Conservation (phyloP, 2,113 vertebrate genomes). For the Grantiella picta region DNA sequence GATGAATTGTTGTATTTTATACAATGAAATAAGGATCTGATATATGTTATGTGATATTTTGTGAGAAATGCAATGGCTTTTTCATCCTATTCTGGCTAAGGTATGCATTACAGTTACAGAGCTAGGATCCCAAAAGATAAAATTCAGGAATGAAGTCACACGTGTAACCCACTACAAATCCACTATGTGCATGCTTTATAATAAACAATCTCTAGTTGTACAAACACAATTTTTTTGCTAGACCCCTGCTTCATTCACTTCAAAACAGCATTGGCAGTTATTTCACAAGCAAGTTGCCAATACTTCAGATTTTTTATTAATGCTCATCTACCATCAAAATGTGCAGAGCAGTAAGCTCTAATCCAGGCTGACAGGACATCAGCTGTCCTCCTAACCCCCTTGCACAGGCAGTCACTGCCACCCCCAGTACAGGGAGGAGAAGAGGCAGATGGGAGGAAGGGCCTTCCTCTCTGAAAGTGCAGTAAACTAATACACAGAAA, state of each 20-base stretch:
- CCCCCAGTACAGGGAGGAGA: rapidly evolving
- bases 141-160: background rate
- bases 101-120: background rate
- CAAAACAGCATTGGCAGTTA: background rate
- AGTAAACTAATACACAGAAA: background rate
- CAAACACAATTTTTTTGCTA: background rate
- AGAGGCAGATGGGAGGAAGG: background rate
- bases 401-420: background rate
- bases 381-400: background rate
- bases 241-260: background rate
- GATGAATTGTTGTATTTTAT: background rate
- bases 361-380: background rate
- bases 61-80: background rate
- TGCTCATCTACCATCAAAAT: background rate
- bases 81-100: background rate
- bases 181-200: background rate
- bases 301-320: background rate
- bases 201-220: rapidly evolving
- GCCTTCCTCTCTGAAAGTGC: background rate
- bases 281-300: rapidly evolving
- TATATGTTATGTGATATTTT: background rate
- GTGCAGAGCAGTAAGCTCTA: background rate
- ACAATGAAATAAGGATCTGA: background rate
- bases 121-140: background rate
- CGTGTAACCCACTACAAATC: background rate